Percentiles rank a stretch among this genome's conserved stretches.
These are phyloP conservation scores for Rhombomys opimus DNA, from an alignment of 2,113 vertebrate species.

Conservation along the genomic window DNA sequence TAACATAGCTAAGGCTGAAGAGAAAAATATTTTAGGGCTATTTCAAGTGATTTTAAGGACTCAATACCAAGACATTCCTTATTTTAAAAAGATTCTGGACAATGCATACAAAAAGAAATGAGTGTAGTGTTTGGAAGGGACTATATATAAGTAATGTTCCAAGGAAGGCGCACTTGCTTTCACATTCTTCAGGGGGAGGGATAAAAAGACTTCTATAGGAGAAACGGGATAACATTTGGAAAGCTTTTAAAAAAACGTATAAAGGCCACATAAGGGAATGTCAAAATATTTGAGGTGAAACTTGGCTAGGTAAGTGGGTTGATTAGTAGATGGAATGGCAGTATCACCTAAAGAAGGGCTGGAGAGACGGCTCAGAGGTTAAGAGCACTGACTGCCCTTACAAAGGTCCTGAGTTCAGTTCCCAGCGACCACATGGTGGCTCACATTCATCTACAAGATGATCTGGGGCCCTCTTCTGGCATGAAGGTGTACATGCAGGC, in stretches of 20 bases:
- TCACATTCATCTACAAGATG: too few species aligned
- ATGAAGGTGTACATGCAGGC: too few species aligned
- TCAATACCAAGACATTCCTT: neutral
- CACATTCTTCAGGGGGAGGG: neutral
- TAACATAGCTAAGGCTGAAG: slow-evolving; percentile 24
- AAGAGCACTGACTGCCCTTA: too few species aligned
- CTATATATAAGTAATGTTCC: neutral
- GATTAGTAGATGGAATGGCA: neutral
- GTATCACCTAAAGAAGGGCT: neutral
- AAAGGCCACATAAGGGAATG: neutral
- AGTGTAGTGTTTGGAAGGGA: slow-evolving; percentile 15
- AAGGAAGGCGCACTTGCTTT: neutral
- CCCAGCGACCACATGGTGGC: too few species aligned
- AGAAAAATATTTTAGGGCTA: slow-evolving; percentile 35
- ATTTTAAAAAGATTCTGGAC: slow-evolving; percentile 56
- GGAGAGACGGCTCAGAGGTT: too few species aligned
- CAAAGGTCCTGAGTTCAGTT: too few species aligned
- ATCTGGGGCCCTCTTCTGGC: too few species aligned
- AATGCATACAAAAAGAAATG: slow-evolving; percentile 31
- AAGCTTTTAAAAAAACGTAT: slow-evolving; percentile 37
- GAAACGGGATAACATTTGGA: slow-evolving; percentile 46
- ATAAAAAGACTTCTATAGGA: slow-evolving; percentile 34
- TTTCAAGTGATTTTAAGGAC: slow-evolving; percentile 50
- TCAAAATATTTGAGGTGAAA: slow-evolving; percentile 21
- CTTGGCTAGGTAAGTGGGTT: neutral